phyloP scores from a whole-genome alignment of 2,888 invertebrate genomes.

The Neoaliturus tenellus region DNA sequence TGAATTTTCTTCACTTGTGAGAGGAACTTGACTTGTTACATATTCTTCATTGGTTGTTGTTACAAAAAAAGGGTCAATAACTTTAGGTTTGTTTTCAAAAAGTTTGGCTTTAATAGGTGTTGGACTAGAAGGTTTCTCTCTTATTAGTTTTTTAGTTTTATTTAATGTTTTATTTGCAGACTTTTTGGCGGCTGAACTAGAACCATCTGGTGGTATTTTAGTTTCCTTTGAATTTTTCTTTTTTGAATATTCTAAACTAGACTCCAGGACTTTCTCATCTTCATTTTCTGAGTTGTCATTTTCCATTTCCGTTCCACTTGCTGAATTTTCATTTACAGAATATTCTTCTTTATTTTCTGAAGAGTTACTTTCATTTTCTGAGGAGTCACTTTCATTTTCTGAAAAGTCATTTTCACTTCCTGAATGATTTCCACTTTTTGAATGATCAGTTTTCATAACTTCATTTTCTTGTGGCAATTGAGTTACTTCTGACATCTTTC shows the following conservation, averaged over 20 bases:
- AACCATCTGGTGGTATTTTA: not conserved
- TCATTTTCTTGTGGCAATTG: conserved; percentile 20
- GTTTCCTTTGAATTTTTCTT: not conserved
- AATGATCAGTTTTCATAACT: too few relatives aligned
- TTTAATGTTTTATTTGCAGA: not conserved
- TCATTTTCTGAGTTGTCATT: conserved; percentile 53
- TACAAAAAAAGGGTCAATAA: conserved; percentile 63
- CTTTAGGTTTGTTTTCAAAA: conserved; percentile 35
- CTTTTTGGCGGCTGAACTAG: not conserved
- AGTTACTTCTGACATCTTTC: conserved; percentile 15
- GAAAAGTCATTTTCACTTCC: not conserved
- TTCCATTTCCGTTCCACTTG: conserved; percentile 36
- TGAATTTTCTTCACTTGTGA: not conserved
- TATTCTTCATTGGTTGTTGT: conserved; percentile 62
- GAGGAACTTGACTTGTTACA: conserved; percentile 54
- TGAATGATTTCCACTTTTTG: not conserved
- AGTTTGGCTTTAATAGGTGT: not conserved
- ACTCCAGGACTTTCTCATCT: not conserved
- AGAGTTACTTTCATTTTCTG: not conserved
- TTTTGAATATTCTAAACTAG: not conserved
- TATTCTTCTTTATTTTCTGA: conserved; percentile 43
- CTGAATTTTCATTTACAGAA: conserved; percentile 41
- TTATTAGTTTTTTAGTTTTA: not conserved
- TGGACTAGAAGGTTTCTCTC: not conserved
- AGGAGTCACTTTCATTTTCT: conserved; percentile 47